phyloP scores from a whole-genome alignment of 2,888 invertebrate genomes.

The Philhelius pedissequus region DNA sequence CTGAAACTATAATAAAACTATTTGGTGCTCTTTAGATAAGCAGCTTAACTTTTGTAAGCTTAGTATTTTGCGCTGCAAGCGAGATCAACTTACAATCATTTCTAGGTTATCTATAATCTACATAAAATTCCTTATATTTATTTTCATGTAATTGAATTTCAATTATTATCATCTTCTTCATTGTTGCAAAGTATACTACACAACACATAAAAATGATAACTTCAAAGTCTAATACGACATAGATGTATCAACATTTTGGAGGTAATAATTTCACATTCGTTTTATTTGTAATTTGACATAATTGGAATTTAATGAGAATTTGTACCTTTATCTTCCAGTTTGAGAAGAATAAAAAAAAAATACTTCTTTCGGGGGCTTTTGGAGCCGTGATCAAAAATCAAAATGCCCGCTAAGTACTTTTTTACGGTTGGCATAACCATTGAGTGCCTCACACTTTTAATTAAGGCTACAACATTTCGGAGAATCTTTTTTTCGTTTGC shows the following conservation, averaged over 20 bases:
- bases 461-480: constrained; percentile 52
- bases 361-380: not conserved
- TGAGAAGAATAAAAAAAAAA: not conserved
- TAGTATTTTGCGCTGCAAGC: no score
- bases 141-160: no score
- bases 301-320: constrained; percentile 29
- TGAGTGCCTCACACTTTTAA: constrained; percentile 56
- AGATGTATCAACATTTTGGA: not conserved
- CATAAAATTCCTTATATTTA: no score
- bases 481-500: constrained; percentile 9
- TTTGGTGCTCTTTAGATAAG: no score
- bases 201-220: no score
- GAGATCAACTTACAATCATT: no score
- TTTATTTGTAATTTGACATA: constrained; percentile 23
- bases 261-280: constrained; percentile 10
- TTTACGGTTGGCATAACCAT: constrained; percentile 34
- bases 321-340: not conserved
- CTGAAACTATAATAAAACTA: no score
- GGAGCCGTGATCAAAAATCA: constrained; percentile 55
- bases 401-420: constrained; percentile 51
- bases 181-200: no score
- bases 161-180: no score
- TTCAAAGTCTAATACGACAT: no score
- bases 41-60: no score
- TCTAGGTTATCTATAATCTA: no score